Base-by-base conservation (phyloP, 2,888 invertebrate species). In the Leucophenga montana region DNA sequence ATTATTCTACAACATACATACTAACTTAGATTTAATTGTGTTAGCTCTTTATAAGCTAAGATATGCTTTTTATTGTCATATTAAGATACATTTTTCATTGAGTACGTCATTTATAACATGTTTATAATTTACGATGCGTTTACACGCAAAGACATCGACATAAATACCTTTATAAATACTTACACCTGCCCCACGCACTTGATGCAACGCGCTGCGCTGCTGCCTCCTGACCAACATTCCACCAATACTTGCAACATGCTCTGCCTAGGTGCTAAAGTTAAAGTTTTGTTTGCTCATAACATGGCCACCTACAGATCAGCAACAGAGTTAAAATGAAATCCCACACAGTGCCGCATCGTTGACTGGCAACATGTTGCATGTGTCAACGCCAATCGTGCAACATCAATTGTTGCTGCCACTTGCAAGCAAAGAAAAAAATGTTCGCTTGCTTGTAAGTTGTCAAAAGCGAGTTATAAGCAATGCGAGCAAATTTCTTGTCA, bases 401-500 rank as follows among this genome's bases (percentile, higher is more conserved):
- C 48, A 46, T 46, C 62, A 46, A 64, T 64, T 64, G 62, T 64
- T 48, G 27, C 18, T 57, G 56, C 56, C 56, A 56, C 56, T 22
- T 39, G 16, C 39, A 39, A 8, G 9, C 18, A 39, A 8, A 11
- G 39, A 39, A 39, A 39, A 39, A 39, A 39, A 11, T 39, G 39
- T 8, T 39, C 13, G 61, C 61, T 39, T 39, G 61, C 39, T 39
- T 57, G 57, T 61, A 39, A 61, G 39, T 39, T 61, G 61, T 61
- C 61, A 61, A 61, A 61, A n/a, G 39, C 61, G 20, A 61, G 39
- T 61, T 61, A 39, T 39, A 61, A 33, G 61, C 61, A 39, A 18
- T 18, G 39, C 39, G 44, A 61, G 39, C 61, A 61, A 61, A 61
- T 61, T 61, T 61, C 61, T 61, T 39, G 54, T 54, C 54, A 54